Percentiles rank a stretch among this genome's conserved stretches.
These are phyloP conservation scores for Trissolcus japonicus DNA, from an alignment of 2,888 invertebrate species.

Conservation along the genomic window DNA sequence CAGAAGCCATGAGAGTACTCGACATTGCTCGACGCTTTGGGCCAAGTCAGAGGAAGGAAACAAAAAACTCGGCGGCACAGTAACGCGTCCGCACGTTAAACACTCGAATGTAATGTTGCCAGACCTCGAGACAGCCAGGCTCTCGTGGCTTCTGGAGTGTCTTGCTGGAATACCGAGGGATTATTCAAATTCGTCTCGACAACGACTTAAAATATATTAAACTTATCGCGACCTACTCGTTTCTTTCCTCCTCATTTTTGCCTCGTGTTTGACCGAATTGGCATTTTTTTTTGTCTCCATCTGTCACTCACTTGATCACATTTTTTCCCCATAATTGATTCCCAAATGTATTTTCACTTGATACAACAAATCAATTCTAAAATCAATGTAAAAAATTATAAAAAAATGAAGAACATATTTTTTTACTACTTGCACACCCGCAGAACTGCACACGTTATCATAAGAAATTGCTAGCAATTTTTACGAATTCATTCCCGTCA, in stretches of 20 bases:
- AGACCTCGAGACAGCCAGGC: slow-evolving; percentile 64
- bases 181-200: slow-evolving; percentile 73
- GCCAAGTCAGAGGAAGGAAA: slow-evolving; percentile 71
- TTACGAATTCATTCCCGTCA: too few relatives aligned
- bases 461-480: too few relatives aligned
- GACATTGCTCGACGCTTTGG: slow-evolving; percentile 73
- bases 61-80: slow-evolving; percentile 68
- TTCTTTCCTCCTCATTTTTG: slow-evolving; percentile 59
- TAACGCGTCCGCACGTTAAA: slow-evolving; percentile 73
- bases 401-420: too few relatives aligned
- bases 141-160: slow-evolving; percentile 70
- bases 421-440: too few relatives aligned
- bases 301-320: slow-evolving; percentile 25
- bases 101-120: slow-evolving; percentile 75
- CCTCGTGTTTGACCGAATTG: slow-evolving; percentile 55
- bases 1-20: slow-evolving; percentile 67
- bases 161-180: slow-evolving; percentile 71
- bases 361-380: background rate
- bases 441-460: too few relatives aligned
- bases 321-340: slow-evolving; percentile 17
- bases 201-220: slow-evolving; percentile 72
- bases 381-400: too few relatives aligned
- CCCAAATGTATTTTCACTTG: slow-evolving; percentile 4
- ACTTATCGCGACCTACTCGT: slow-evolving; percentile 64
- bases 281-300: slow-evolving; percentile 46